Conservation (phyloP, 2,797 vertebrate species). For the Pseudochaenichthys georgianus region DNA sequence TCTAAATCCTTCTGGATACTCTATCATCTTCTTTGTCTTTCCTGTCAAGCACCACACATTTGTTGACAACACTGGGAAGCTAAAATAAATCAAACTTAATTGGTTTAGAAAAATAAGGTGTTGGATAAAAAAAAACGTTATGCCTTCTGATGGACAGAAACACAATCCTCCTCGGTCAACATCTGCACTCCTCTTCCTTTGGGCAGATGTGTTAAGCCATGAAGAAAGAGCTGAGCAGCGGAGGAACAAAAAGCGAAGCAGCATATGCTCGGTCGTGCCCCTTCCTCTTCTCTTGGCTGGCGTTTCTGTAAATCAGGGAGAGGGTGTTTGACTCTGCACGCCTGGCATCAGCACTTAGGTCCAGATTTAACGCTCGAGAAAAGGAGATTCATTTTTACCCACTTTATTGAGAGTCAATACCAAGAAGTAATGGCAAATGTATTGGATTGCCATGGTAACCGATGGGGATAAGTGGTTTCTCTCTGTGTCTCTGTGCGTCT, state of each 20-base stretch:
- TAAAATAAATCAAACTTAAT: not conserved
- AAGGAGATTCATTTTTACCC: conserved; percentile 74
- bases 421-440: conserved; percentile 63
- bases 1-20: not conserved
- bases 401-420: conserved; percentile 77
- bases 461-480: conserved; percentile 65
- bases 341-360: conserved; percentile 78
- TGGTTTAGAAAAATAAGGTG: not conserved
- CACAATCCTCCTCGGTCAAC: conserved; percentile 49
- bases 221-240: conserved; percentile 46
- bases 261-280: conserved; percentile 64
- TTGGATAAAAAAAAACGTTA: conserved; percentile 14
- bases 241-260: conserved; percentile 59
- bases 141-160: conserved; percentile 31
- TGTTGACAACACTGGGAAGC: conserved; percentile 4
- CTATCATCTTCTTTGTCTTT: not conserved
- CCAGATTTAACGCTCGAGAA: conserved; percentile 74
- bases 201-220: conserved; percentile 54
- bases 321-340: conserved; percentile 66
- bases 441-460: conserved; percentile 83
- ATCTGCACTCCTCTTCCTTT: conserved; percentile 53
- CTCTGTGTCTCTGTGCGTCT: conserved; percentile 43
- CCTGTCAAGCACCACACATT: not conserved
- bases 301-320: conserved; percentile 69
- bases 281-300: conserved; percentile 69